Evolutionary conservation across 2,797 vertebrate genomes (phyloP).

Genomic region (Mareca penelope): DNA sequence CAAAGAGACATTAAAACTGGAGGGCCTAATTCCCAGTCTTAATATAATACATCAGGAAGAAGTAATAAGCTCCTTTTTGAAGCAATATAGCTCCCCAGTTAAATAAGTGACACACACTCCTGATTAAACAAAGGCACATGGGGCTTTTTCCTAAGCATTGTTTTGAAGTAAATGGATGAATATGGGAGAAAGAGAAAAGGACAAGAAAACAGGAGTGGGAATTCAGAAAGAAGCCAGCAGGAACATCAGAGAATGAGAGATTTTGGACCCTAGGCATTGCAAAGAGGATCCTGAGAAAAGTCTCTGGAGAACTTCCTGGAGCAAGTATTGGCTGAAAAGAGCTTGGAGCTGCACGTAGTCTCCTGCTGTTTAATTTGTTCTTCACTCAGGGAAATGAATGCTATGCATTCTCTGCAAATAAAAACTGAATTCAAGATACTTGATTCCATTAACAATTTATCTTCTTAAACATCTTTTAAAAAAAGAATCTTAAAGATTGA

Average conservation of each 20-base stretch:
- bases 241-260: not conserved
- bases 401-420: not conserved
- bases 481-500: not conserved
- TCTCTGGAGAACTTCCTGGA: not conserved
- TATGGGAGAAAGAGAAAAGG: not conserved
- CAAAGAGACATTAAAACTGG: conserved; percentile 35
- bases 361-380: conserved; percentile 11
- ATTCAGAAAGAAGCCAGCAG: not conserved
- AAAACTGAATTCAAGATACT: not conserved
- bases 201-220: not conserved
- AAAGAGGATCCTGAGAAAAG: not conserved
- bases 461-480: not conserved
- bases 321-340: not conserved
- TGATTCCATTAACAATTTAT: not conserved
- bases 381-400: conserved; percentile 1
- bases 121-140: conserved; percentile 48
- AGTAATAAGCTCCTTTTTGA: conserved; percentile 43
- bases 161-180: not conserved
- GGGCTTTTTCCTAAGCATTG: not conserved
- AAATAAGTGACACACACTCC: conserved; percentile 14
- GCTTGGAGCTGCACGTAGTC: not conserved
- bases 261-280: not conserved
- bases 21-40: conserved; percentile 39
- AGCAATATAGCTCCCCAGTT: conserved; percentile 31
- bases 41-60: not conserved